A percentile compares a stretch with the other conserved stretches of the same genome.
Evolutionary conservation across 2,797 vertebrate genomes (phyloP).

Genomic region (Erethizon dorsatum): DNA sequence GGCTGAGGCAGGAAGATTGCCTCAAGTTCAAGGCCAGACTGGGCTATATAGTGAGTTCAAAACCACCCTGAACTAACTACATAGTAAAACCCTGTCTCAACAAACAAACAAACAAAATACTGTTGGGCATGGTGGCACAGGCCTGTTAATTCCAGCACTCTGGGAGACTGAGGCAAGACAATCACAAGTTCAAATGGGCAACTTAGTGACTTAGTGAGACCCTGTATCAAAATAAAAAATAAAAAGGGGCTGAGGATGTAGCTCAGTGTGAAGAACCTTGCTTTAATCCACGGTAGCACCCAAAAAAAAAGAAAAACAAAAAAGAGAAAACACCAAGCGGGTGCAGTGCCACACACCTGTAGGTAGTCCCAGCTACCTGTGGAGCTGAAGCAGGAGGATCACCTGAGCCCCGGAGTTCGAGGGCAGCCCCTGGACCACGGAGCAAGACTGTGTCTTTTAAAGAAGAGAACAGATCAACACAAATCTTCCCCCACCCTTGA

Average conservation of each 20-base stretch:
- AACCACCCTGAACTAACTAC: not conserved
- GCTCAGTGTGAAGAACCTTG: not conserved
- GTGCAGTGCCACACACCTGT: not conserved
- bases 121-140: not conserved
- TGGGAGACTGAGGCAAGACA: not conserved
- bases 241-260: not conserved
- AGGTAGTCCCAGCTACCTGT: not conserved
- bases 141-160: not conserved
- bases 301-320: not conserved
- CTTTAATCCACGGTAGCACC: not conserved
- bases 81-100: not conserved
- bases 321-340: not conserved
- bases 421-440: not conserved
- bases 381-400: not conserved
- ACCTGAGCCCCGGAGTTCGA: not conserved
- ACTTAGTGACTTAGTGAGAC: not conserved
- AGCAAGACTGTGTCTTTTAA: not conserved
- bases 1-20: not conserved
- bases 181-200: not conserved
- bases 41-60: not conserved
- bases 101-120: not conserved
- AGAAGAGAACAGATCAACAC: not conserved
- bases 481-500: not conserved
- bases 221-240: not conserved
- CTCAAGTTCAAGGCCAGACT: not conserved